phyloP scores from a whole-genome alignment of 2,797 vertebrate species.

The Falco biarmicus region DNA sequence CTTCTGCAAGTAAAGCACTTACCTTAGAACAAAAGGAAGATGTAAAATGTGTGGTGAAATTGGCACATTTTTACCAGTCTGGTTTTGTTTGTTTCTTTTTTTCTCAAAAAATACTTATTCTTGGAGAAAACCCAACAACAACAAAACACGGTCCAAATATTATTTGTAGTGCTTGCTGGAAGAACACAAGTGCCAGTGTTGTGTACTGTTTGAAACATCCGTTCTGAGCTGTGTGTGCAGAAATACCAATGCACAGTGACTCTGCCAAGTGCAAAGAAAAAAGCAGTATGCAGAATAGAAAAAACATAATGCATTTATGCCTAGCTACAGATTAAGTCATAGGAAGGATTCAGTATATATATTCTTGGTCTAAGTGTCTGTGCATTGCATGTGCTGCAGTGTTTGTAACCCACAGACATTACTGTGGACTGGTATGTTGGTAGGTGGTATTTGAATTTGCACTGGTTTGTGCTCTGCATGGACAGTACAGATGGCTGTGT shows the following conservation, averaged over 20 bases:
- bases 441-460: neutral
- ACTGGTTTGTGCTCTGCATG: neutral
- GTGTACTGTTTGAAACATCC: neutral
- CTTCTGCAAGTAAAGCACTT: neutral
- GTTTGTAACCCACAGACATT: neutral
- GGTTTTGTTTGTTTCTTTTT: too few species aligned
- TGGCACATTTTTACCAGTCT: neutral
- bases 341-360: neutral
- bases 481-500: neutral
- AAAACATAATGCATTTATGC: neutral
- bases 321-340: neutral
- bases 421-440: neutral
- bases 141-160: neutral
- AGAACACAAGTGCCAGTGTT: neutral
- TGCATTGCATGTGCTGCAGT: neutral
- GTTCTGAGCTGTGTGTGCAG: neutral
- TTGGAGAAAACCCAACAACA: neutral
- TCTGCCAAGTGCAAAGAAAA: neutral
- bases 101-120: neutral
- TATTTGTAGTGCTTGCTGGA: neutral
- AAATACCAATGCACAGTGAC: neutral
- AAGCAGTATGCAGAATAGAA: neutral
- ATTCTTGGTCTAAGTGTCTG: neutral
- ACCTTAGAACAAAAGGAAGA: too few species aligned
- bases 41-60: neutral